Percentiles rank a stretch among this genome's conserved stretches.
phyloP scores from a whole-genome alignment of 2,797 vertebrate species.

The Cryptoblepharus egeriae region DNA sequence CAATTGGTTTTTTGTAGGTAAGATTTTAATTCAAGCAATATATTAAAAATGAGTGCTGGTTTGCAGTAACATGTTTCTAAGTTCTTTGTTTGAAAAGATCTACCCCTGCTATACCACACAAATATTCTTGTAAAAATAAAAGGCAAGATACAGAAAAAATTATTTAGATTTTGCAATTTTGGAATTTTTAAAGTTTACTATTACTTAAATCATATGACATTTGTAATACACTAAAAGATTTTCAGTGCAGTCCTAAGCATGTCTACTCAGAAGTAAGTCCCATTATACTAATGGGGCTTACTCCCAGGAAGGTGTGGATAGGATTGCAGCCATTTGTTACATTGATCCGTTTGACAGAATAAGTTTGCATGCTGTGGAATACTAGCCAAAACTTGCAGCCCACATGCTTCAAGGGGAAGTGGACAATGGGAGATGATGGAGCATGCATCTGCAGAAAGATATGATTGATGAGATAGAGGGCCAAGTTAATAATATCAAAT shows the following conservation, averaged over 20 bases:
- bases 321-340: too few relatives aligned
- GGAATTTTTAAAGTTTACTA: not conserved
- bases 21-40: not conserved
- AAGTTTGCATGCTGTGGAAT: not conserved
- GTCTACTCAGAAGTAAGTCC: too few relatives aligned
- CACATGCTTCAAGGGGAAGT: not conserved
- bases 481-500: not conserved
- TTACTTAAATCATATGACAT: not conserved
- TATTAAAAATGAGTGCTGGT: conserved; percentile 11
- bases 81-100: not conserved
- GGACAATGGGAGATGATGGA: not conserved
- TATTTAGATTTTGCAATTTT: not conserved
- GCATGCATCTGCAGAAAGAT: not conserved
- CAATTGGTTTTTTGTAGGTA: conserved; percentile 20
- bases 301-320: too few relatives aligned
- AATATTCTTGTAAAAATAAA: conserved; percentile 19
- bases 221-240: not conserved
- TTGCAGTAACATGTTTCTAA: not conserved
- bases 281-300: too few relatives aligned
- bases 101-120: not conserved
- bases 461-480: not conserved
- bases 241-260: too few relatives aligned
- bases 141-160: not conserved
- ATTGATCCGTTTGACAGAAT: not conserved
- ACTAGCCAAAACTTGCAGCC: not conserved